Conservation (phyloP, 2,888 invertebrate species). For the Campoplex nolae region DNA sequence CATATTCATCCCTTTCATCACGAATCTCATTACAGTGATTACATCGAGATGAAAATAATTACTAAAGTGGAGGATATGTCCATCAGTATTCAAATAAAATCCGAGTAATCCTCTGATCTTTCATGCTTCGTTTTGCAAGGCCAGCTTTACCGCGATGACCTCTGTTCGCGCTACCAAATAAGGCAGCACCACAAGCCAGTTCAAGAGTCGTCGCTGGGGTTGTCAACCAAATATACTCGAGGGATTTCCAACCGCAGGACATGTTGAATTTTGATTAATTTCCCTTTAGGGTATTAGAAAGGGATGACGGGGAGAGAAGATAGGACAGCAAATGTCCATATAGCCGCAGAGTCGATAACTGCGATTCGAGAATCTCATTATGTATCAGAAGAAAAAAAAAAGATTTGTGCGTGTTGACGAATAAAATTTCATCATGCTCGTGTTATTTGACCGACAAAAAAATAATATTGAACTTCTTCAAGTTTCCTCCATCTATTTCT, state of each 20-base stretch:
- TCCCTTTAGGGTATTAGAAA: slow-evolving; percentile 35
- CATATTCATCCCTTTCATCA: neutral
- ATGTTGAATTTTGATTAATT: slow-evolving; percentile 64
- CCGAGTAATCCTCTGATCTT: neutral
- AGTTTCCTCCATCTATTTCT: slow-evolving; percentile 2
- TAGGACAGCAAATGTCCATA: neutral
- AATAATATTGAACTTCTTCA: neutral
- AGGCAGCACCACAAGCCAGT: neutral
- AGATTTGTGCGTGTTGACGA: slow-evolving; percentile 1
- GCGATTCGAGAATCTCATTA: neutral
- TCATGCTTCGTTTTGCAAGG: neutral
- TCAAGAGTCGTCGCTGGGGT: slow-evolving; percentile 38
- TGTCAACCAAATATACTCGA: slow-evolving; percentile 42
- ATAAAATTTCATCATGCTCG: neutral
- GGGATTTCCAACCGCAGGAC: slow-evolving; percentile 24
- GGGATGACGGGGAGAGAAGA: neutral
- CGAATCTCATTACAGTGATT: slow-evolving; percentile 3
- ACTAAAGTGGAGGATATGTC: neutral
- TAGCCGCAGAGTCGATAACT: neutral
- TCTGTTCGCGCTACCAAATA: neutral
- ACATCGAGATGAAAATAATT: slow-evolving; percentile 12
- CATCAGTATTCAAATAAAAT: neutral
- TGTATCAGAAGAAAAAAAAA: neutral
- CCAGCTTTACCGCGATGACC: slow-evolving; percentile 11
- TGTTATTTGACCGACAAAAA: neutral